Evolutionary conservation across 2,113 vertebrate species (phyloP), one percentile per base, ranked within the genome.

Genomic region (Myotis yumanensis): DNA sequence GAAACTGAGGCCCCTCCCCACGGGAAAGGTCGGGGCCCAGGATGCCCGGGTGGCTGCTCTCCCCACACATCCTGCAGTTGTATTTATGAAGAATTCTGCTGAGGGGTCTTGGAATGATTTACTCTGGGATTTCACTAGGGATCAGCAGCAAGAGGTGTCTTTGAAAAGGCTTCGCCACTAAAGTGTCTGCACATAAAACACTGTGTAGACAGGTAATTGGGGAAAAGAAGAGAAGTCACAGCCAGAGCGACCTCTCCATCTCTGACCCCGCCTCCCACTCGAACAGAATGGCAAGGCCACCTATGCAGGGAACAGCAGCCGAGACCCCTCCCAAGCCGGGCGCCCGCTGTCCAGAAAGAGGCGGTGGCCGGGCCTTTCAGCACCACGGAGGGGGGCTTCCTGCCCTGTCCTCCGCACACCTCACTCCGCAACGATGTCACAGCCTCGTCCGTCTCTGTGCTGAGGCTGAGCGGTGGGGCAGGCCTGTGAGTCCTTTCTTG

Each of bases 391-490:
- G 25, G n/a, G 57, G 32, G 2, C 66, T 66, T 68, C 15, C 66
- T 14, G 18, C 3, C 0, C 2, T 8, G 37, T 14, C 37, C 12
- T n/a, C 48, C 2, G 7, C 11, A 11, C 0, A 0, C 15, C 40
- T 5, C 8, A 2, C 0, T 14, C 0, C 1, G 16, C 57, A 9
- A 4, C n/a, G 7, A 7, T 2, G 1, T 7, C 12, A 1, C 11
- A 1, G 25, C 68, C 23, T 72, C 37, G 0, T 3, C 25, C 30
- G 32, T 69, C 43, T 35, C 23, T 48, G 35, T 54, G 46, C 12
- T 54, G 14, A 35, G 43, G 22, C 59, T 23, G 25, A 52, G 73
- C 48, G 11, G 3, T 43, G 0, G 1, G n/a, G 20, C 17, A 9
- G 66, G 68, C 46, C 71, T 59, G n/a, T 25, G 57, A 75, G 35